Conservation (phyloP, 2,797 vertebrate genomes). For the Harpagifer antarcticus region DNA sequence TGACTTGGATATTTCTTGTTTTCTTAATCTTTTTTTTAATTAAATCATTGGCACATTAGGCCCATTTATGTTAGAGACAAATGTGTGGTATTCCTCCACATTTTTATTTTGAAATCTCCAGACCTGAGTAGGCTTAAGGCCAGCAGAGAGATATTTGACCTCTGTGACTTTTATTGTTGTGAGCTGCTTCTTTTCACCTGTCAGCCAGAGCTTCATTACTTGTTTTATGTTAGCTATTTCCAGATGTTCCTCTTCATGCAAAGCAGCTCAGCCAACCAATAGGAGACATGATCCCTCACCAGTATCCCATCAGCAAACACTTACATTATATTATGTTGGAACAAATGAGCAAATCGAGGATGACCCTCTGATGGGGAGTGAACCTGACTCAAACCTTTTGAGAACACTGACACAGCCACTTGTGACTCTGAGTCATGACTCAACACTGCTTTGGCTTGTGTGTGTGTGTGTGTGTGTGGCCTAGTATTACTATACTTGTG, state of each 20-base stretch:
- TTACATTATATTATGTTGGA: not conserved
- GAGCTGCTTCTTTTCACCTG: conserved; percentile 28
- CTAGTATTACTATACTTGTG: too few relatives aligned
- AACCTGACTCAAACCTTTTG: not conserved
- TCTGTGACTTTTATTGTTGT: not conserved
- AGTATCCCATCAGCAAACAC: not conserved
- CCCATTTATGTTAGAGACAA: not conserved
- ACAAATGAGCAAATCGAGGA: not conserved
- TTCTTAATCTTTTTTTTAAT: too few relatives aligned
- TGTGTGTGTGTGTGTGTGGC: too few relatives aligned
- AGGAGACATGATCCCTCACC: conserved; percentile 7
- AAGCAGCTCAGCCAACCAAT: not conserved
- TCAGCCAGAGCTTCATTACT: conserved; percentile 9
- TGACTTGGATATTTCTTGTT: not conserved
- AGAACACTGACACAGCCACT: conserved; percentile 16
- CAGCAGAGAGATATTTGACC: not conserved
- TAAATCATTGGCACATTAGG: too few relatives aligned
- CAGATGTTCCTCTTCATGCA: not conserved
- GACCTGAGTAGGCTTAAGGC: not conserved
- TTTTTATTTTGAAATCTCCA: not conserved
- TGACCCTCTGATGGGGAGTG: not conserved
- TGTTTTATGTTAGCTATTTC: not conserved
- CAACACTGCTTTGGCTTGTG: not conserved
- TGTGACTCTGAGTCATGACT: conserved; percentile 33
- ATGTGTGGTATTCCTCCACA: not conserved